Evolutionary conservation across 2,888 invertebrate genomes (phyloP), one percentile per base, ranked within the genome.

Genomic region (Drosophila formosana): DNA sequence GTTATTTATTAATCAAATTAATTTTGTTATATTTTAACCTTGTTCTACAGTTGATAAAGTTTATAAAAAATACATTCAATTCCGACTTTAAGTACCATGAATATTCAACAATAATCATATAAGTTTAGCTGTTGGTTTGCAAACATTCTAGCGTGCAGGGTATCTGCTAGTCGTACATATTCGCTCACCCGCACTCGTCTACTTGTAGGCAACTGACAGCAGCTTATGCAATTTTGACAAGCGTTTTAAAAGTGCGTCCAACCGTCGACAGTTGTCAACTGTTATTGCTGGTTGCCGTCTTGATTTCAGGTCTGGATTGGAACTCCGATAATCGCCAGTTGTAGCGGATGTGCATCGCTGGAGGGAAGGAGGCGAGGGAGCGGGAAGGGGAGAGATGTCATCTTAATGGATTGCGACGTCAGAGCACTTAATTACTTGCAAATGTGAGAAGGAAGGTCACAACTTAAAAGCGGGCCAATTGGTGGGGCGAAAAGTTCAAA

Each of bases 181-280:
- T 7, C 0, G 4, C 1, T 4, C 26, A 7, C 18, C 6, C 34
- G n/a, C 25, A 30, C 18, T 18, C 25, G 37, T 30, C 26, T 26
- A 55, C 49, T 43, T 52, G 47, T 46, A 49, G 30, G 23, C 39
- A 58, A 50, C 65, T 75, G 87, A 79, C 87, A 72, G 70, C 79
- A 79, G 83, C 63, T 86, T 81, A 79, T 79, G 79, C 75, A 83
- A 86, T 83, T 84, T 74, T 86, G 83, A 84, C 87, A 84, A 86
- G 79, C 87, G 70, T 75, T 75, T 83, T 83, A 83, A 83, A 76
- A 78, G 80, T 68, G 72, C 80, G 72, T 56, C 85, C 78, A 76
- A 75, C 72, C 82, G 85, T 78, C 77, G 83, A 83, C 83, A 86
- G 83, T 84, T 84, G 87, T 84, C 83, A 86, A 86, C 83, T 86